phyloP scores from a whole-genome alignment of 2,113 vertebrate species.

The Bos javanicus region DNA sequence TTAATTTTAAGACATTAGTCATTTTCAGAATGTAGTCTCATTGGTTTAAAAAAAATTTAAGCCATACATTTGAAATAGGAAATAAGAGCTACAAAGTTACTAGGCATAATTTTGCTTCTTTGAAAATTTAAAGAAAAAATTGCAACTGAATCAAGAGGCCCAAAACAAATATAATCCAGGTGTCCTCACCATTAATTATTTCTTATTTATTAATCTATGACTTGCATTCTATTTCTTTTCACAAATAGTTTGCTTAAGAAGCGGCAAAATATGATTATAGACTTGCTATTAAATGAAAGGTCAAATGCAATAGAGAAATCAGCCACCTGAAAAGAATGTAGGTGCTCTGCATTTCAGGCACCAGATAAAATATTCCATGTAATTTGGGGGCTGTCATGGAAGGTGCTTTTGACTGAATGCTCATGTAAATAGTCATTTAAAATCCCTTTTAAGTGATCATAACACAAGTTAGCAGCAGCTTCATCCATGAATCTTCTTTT shows the following conservation, averaged over 20 bases:
- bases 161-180: background rate
- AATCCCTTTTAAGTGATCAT: constrained; percentile 59
- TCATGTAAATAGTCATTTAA: constrained; percentile 67
- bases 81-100: constrained; percentile 12
- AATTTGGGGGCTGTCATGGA: constrained; percentile 21
- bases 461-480: constrained; percentile 60
- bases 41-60: background rate
- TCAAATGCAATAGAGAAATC: constrained; percentile 19
- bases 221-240: constrained; percentile 47
- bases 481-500: constrained; percentile 32
- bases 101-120: constrained; percentile 15
- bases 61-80: background rate
- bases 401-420: constrained; percentile 54
- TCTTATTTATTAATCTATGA: constrained; percentile 36
- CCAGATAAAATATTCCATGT: background rate
- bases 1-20: background rate
- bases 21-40: background rate
- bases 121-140: background rate
- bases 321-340: background rate
- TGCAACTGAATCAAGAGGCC: background rate
- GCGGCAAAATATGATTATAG: constrained; percentile 30
- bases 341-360: constrained; percentile 6
- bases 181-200: background rate
- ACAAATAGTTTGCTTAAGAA: background rate
- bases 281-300: constrained; percentile 50